Percentiles rank a stretch among this genome's conserved stretches.
Conservation (phyloP, 2,113 vertebrate genomes). For the Holacanthus passer region DNA sequence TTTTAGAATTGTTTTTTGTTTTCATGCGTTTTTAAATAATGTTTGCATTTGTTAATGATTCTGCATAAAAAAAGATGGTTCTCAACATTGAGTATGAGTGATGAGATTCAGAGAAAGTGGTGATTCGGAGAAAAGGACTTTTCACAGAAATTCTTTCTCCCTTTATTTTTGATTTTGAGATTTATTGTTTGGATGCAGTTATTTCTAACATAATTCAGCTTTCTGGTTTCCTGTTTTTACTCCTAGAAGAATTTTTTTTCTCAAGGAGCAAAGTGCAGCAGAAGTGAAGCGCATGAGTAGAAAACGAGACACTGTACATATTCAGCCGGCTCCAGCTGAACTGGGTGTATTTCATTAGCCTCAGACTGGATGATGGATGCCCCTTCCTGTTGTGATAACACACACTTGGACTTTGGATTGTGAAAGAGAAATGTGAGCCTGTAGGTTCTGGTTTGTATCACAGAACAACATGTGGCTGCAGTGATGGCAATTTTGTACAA, state of each 20-base stretch:
- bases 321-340: neutral
- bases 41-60: too few relatives aligned
- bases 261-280: neutral
- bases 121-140: neutral
- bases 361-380: constrained; percentile 31
- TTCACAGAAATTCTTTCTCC: neutral
- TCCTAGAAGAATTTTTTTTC: neutral
- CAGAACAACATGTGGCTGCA: constrained; percentile 38
- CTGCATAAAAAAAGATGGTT: too few relatives aligned
- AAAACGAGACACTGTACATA: neutral
- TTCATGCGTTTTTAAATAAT: too few relatives aligned
- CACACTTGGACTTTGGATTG: constrained; percentile 12
- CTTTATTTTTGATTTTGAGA: too few relatives aligned
- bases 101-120: neutral
- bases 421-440: constrained; percentile 42
- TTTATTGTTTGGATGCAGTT: neutral
- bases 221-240: neutral
- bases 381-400: constrained; percentile 38
- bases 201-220: constrained; percentile 1
- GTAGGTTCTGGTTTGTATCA: constrained; percentile 51
- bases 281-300: neutral
- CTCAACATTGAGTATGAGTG: too few relatives aligned
- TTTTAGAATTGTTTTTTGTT: too few relatives aligned
- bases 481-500: neutral
- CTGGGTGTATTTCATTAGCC: constrained; percentile 29